Conservation (phyloP, 2,113 vertebrate genomes). For the Solea senegalensis region DNA sequence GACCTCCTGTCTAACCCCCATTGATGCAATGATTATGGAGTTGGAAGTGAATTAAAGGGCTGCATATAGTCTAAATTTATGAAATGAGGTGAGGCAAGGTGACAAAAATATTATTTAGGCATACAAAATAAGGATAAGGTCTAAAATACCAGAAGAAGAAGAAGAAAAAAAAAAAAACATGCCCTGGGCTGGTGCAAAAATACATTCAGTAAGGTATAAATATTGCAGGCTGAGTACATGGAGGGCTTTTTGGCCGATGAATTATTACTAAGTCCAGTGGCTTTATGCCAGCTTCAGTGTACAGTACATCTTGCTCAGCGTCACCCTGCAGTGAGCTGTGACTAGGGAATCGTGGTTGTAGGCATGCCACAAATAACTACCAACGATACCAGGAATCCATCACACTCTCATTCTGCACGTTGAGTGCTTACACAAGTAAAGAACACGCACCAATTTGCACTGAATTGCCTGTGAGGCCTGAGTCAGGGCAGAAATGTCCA, state of each 20-base stretch:
- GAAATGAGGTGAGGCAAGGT: no score
- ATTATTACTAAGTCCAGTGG: conserved; percentile 76
- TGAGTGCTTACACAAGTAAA: conserved; percentile 31
- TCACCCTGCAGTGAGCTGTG: conserved; percentile 61
- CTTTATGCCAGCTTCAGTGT: conserved; percentile 56
- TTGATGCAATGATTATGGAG: no score
- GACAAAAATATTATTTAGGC: no score
- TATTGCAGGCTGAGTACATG: conserved; percentile 73
- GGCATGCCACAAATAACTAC: conserved; percentile 58
- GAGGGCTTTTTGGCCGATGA: conserved; percentile 73
- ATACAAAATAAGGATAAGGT: conserved; percentile 2
- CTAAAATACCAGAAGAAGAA: conserved; percentile 34
- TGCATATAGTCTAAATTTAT: no score
- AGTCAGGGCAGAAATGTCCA: background rate
- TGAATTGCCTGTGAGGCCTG: conserved; percentile 4
- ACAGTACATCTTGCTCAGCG: conserved; percentile 60
- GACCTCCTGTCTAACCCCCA: no score
- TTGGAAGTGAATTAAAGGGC: no score
- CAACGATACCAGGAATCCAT: conserved; percentile 56
- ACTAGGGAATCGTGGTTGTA: conserved; percentile 64
- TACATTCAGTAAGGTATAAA: conserved; percentile 71
- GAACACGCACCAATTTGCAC: conserved; percentile 4
- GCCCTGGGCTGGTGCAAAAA: conserved; percentile 45
- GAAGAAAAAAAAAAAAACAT: conserved; percentile 42
- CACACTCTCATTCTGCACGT: conserved; percentile 54